Conservation (phyloP, 2,888 invertebrate genomes). For the Tholera decimalis region DNA sequence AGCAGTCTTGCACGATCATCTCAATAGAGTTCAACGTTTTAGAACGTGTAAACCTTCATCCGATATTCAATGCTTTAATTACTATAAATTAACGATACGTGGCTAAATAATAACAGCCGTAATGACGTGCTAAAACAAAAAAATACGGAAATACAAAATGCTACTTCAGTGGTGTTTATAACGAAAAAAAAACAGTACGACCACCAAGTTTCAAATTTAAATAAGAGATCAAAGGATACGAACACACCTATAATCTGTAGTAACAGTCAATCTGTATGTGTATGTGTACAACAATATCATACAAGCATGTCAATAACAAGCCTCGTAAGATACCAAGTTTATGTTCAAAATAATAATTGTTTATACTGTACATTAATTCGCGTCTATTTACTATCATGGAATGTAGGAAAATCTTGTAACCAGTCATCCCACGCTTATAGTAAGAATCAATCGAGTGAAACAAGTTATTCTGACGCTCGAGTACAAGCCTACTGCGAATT, state of each 20-base stretch:
- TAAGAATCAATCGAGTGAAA: constrained; percentile 42
- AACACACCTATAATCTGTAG: neutral
- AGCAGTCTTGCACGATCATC: too few species aligned
- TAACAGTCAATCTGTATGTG: neutral
- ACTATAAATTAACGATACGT: too few species aligned
- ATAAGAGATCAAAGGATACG: constrained; percentile 16
- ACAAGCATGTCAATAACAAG: constrained; percentile 13
- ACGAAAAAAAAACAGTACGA: neutral
- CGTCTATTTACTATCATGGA: constrained; percentile 43
- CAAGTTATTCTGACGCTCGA: constrained; percentile 33
- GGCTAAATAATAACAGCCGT: too few species aligned
- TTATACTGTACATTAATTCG: constrained; percentile 13
- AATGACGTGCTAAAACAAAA: neutral
- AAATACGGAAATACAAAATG: too few species aligned
- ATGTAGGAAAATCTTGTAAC: constrained; percentile 44
- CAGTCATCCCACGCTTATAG: constrained; percentile 48
- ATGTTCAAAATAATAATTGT: constrained; percentile 17
- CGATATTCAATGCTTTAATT: too few species aligned
- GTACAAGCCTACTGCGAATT: neutral
- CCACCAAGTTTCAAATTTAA: neutral
- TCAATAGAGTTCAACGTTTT: too few species aligned
- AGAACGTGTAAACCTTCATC: too few species aligned
- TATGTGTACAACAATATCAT: neutral
- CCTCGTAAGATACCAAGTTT: constrained; percentile 9
- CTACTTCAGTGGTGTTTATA: neutral